Evolutionary conservation across 2,888 invertebrate species (phyloP).

Genomic region (Agrilus mali): DNA sequence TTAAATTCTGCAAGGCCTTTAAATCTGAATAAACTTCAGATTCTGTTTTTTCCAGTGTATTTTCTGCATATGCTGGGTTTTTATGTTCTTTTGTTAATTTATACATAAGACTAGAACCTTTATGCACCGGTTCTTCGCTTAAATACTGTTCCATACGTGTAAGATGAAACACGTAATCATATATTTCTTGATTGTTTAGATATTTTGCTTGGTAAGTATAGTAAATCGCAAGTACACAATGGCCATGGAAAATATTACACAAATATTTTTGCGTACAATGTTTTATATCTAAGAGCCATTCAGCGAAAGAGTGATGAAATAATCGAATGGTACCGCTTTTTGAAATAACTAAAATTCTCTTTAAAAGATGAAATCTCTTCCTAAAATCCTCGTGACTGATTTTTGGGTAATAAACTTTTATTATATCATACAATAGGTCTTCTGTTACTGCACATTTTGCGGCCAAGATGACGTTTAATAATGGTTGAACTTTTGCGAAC

Average conservation of each 20-base stretch:
- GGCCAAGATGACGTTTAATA: conserved; percentile 78
- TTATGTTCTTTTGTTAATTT: conserved; percentile 25
- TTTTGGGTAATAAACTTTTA: conserved; percentile 65
- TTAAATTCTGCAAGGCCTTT: conserved; percentile 27
- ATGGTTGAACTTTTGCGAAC: conserved; percentile 73
- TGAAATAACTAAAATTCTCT: conserved; percentile 46
- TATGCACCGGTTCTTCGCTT: conserved; percentile 33
- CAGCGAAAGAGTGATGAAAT: conserved; percentile 90
- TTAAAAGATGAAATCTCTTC: conserved; percentile 60
- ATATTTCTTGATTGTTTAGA: conserved; percentile 60
- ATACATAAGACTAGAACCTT: conserved; percentile 28
- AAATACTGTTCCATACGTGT: conserved; percentile 54
- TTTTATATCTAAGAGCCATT: conserved; percentile 94
- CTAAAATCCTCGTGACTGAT: conserved; percentile 73
- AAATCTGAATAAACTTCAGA: conserved; percentile 31
- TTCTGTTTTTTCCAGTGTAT: conserved; percentile 27
- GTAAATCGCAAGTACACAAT: conserved; percentile 76
- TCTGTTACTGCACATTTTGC: conserved; percentile 76
- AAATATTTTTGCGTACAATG: conserved; percentile 92
- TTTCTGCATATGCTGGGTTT: conserved; percentile 12
- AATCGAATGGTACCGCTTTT: conserved; percentile 51
- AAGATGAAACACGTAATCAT: conserved; percentile 59
- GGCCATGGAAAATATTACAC: conserved; percentile 77
- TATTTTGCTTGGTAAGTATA: conserved; percentile 59
- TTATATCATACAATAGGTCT: conserved; percentile 67